Evolutionary conservation across 2,113 vertebrate species (phyloP), one percentile per base, ranked within the genome.

Genomic region (Myotis davidii): DNA sequence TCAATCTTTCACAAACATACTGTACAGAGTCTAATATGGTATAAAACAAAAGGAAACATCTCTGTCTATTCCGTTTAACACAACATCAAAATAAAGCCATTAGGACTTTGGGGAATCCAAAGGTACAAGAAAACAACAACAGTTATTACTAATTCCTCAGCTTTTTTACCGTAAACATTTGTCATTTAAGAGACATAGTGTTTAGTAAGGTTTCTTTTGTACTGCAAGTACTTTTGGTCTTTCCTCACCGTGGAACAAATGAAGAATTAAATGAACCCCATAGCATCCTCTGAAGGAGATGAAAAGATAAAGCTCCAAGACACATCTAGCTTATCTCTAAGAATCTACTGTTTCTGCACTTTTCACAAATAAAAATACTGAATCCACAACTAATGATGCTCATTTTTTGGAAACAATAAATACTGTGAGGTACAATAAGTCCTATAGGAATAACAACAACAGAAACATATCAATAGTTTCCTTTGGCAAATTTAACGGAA

Each of bases 1-100:
- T 98, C 97, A 96, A 72, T 98, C 97, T 98, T 98, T 98, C 97
- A 97, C 98, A 98, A 98, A 98, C 95, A 98, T 96, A 98, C 96
- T 97, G 96, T 98, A 96, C 96, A 98, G 96, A 97, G 94, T 98
- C 97, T 98, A 96, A 97, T 96, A 98, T 93, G 98, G 98, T 98
- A 97, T 92, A 98, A 98, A 98, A 97, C 64, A 91, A 98, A 98
- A 88, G 96, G 97, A 97, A 97, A 97, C 95, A 98, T 96, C 95
- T 97, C 97, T 94, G 96, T 94, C 97, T 95, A 97, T 81, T 98
- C 94, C 91, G 85, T 98, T 98, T 98, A 97, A 98, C 97, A 98
- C 37, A 94, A 97, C 94, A 97, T 42, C 95, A 90, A 98, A 98
- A 96, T 95, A 97, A 98, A 97, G 96, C 91, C 98, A 95, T 92